Percentiles rank a stretch among this genome's conserved stretches.
Evolutionary conservation across 2,888 invertebrate genomes (phyloP).

Genomic region (Acanthosepion lycidas): DNA sequence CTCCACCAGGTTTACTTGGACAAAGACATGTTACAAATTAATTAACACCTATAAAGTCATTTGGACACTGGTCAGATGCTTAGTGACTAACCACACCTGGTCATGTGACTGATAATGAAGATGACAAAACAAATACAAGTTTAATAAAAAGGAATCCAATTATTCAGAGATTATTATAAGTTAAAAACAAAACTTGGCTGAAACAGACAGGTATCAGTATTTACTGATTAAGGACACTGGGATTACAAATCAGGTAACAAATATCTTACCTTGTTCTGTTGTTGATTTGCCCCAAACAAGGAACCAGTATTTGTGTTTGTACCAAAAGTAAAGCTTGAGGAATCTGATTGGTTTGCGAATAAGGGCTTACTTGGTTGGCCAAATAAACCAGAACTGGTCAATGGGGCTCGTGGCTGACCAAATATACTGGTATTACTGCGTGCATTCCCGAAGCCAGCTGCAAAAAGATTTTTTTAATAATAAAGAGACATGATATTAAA

Average conservation of each 20-base stretch:
- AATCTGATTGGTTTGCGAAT: slow-evolving; percentile 77
- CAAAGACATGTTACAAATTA: too few species aligned
- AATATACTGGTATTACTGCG: slow-evolving; percentile 50
- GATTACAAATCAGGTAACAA: not conserved
- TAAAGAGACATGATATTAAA: not conserved
- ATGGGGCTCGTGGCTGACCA: slow-evolving; percentile 48
- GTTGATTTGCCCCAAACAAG: slow-evolving; percentile 70
- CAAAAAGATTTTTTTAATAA: not conserved
- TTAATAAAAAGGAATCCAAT: too few species aligned
- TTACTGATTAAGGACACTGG: not conserved
- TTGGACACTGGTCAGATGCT: too few species aligned
- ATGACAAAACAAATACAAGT: too few species aligned
- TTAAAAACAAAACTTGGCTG: too few species aligned
- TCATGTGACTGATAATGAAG: too few species aligned
- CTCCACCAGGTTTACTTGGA: too few species aligned
- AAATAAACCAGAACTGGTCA: slow-evolving; percentile 56
- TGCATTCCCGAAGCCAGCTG: slow-evolving; percentile 56
- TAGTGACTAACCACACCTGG: too few species aligned
- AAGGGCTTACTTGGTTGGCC: slow-evolving; percentile 75
- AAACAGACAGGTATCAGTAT: not conserved
- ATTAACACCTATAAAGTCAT: too few species aligned
- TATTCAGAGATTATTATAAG: too few species aligned
- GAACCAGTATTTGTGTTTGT: slow-evolving; percentile 57
- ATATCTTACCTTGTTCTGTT: not conserved
- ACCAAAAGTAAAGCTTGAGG: slow-evolving; percentile 60